phyloP scores from a whole-genome alignment of 2,888 invertebrate genomes.

The Spatulosminthurus flaviceps region DNA sequence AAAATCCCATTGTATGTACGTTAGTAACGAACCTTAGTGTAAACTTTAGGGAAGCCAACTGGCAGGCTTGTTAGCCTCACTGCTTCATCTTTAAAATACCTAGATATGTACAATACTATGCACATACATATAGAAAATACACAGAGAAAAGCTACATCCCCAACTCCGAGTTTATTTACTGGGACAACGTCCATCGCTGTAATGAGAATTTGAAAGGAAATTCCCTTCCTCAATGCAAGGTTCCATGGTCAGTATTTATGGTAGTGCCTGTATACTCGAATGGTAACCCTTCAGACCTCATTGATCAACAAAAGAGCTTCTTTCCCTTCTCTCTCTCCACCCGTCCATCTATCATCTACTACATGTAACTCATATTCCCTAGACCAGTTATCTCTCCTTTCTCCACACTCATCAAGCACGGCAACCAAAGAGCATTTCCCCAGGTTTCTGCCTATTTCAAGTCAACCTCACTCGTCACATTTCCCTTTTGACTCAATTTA shows the following conservation, averaged over 20 bases:
- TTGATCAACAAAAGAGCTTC: constrained; percentile 9
- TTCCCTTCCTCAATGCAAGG: background rate
- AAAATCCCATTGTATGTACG: background rate
- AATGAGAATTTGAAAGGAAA: constrained; percentile 18
- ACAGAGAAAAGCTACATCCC: background rate
- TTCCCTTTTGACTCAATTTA: too few species aligned
- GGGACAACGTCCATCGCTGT: constrained; percentile 8
- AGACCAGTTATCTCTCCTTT: too few species aligned
- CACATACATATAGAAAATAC: too few species aligned
- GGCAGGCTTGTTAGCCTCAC: constrained; percentile 5
- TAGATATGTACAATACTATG: too few species aligned
- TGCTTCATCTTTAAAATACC: background rate
- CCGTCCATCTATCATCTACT: too few species aligned
- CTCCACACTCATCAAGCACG: background rate
- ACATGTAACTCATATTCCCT: too few species aligned
- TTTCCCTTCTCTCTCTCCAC: background rate
- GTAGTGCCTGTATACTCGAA: background rate
- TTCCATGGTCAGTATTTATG: background rate
- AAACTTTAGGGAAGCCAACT: background rate
- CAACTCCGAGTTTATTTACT: background rate
- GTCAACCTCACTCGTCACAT: background rate
- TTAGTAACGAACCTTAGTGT: background rate
- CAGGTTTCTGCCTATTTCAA: background rate
- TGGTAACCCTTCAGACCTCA: constrained; percentile 12
- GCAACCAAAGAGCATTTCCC: background rate